phyloP scores from a whole-genome alignment of 2,113 vertebrate genomes.

The Pelusios castaneus region DNA sequence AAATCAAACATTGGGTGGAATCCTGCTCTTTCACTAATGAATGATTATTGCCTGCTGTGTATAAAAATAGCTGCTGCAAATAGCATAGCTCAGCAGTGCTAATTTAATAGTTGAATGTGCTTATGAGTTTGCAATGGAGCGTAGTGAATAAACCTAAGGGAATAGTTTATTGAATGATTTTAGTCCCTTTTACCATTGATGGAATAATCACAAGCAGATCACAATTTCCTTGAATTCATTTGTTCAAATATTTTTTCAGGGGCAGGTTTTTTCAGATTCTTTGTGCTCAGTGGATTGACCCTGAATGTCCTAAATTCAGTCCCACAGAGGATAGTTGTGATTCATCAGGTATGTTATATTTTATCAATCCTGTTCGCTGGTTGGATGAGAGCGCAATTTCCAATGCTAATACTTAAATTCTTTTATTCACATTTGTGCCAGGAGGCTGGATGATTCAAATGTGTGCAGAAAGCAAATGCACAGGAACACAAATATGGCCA shows the following conservation, averaged over 20 bases:
- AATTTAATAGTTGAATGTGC: slow-evolving; percentile 73
- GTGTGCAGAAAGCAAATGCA: background rate
- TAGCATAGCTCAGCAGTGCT: slow-evolving; percentile 62
- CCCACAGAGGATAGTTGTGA: fast-evolving
- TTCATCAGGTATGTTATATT: slow-evolving; percentile 29
- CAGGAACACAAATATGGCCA: fast-evolving
- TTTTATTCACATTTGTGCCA: background rate
- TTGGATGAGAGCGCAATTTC: background rate
- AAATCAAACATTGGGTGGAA: slow-evolving; percentile 54
- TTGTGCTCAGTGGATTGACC: slow-evolving; percentile 13
- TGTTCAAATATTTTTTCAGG: slow-evolving; percentile 42
- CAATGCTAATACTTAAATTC: background rate
- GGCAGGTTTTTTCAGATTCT: background rate
- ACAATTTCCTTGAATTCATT: slow-evolving; percentile 19
- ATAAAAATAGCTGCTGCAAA: slow-evolving; percentile 72
- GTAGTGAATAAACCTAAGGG: slow-evolving; percentile 39
- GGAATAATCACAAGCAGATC: slow-evolving; percentile 35
- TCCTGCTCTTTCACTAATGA: slow-evolving; percentile 58
- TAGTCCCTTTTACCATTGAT: slow-evolving; percentile 7
- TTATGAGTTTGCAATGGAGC: slow-evolving; percentile 57
- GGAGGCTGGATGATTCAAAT: background rate
- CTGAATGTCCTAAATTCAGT: slow-evolving; percentile 22
- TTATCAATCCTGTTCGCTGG: slow-evolving; percentile 4
- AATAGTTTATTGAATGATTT: slow-evolving; percentile 16
- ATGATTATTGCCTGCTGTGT: slow-evolving; percentile 67